Percentiles rank a stretch among this genome's conserved stretches.
Conservation (phyloP, 2,113 vertebrate species). For the Nansenia antarctica region DNA sequence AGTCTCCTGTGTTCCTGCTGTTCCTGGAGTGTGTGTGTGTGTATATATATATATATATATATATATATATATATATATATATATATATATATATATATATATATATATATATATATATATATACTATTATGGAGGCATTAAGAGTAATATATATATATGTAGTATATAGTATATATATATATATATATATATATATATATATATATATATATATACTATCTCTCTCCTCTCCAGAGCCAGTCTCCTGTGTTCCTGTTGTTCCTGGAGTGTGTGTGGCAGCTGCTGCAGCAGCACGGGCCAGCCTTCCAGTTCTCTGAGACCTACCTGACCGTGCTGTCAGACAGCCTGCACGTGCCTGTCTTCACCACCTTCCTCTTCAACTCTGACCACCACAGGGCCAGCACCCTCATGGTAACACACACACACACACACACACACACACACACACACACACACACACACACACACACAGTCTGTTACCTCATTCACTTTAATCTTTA, state of each 20-base stretch:
- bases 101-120: no score
- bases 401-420: slow-evolving; percentile 66
- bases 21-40: slow-evolving; percentile 87
- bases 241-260: slow-evolving; percentile 87
- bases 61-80: no score
- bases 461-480: background rate
- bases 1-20: slow-evolving; percentile 86
- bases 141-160: no score
- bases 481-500: no score
- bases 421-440: background rate
- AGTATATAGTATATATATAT: no score
- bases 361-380: slow-evolving; percentile 93
- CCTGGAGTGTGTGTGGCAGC: slow-evolving; percentile 86
- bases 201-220: no score
- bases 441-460: background rate
- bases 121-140: no score
- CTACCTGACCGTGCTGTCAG: slow-evolving; percentile 87
- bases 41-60: no score
- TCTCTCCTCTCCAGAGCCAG: slow-evolving; percentile 43
- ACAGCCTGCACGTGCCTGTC: slow-evolving; percentile 84
- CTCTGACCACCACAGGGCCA: slow-evolving; percentile 77
- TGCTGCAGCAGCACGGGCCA: slow-evolving; percentile 80
- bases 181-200: no score
- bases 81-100: no score
- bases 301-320: slow-evolving; percentile 91